phyloP scores from a whole-genome alignment of 2,888 invertebrate genomes.

The Rosalia funebris region DNA sequence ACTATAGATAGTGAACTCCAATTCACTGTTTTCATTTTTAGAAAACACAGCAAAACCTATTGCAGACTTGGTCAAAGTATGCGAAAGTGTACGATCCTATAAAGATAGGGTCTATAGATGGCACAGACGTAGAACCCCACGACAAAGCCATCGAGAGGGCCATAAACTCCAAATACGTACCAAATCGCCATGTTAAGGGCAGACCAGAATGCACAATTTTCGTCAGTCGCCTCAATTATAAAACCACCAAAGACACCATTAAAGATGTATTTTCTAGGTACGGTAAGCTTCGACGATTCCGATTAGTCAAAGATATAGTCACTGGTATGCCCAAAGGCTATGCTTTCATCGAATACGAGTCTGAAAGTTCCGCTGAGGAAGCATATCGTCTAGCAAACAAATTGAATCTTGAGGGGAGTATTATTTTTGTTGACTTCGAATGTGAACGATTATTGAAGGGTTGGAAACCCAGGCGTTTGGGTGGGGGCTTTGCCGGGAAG shows the following conservation, averaged over 20 bases:
- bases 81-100: conserved; percentile 79
- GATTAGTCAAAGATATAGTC: conserved; percentile 80
- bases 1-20: too few species aligned
- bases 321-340: conserved; percentile 83
- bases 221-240: conserved; percentile 76
- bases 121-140: conserved; percentile 84
- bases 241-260: conserved; percentile 72
- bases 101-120: conserved; percentile 87
- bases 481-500: conserved; percentile 88
- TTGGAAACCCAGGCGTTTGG: conserved; percentile 86
- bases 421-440: conserved; percentile 82
- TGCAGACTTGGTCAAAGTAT: conserved; percentile 69
- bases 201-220: conserved; percentile 79
- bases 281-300: conserved; percentile 73
- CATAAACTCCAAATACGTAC: conserved; percentile 71
- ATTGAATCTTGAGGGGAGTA: conserved; percentile 72
- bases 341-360: conserved; percentile 85
- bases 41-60: too few species aligned
- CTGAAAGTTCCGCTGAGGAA: conserved; percentile 68
- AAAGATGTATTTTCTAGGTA: conserved; percentile 70
- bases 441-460: conserved; percentile 76
- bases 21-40: too few species aligned
- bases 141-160: conserved; percentile 82
- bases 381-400: conserved; percentile 72
- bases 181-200: conserved; percentile 74